Evolutionary conservation across 2,113 vertebrate genomes (phyloP), one percentile per base, ranked within the genome.

Genomic region (Nymphicus hollandicus): DNA sequence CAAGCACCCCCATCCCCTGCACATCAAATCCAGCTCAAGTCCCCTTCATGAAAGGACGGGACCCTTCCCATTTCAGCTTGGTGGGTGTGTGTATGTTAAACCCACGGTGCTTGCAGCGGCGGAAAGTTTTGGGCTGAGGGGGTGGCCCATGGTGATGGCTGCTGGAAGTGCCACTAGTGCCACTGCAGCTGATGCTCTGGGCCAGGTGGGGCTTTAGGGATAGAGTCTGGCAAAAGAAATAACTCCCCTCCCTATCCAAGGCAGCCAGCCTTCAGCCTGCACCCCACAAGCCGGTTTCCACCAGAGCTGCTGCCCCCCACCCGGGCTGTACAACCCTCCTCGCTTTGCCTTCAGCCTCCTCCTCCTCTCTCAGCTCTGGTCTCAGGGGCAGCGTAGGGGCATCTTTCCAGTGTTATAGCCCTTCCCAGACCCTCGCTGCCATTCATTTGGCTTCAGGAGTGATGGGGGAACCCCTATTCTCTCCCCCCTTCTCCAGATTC

Each of bases 1-100:
- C 43, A 31, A 24, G 2, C 46, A 2, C 18, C 25, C 3, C n/a
- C 25, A 2, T 1, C 3, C n/a, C 23, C 1, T 1, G 5, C 35
- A 20, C 69, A 33, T 7, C 47, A n/a, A 55, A 31, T 27, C 6
- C 25, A 16, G 22, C n/a, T 43, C 44, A 8, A 20, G 23, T 47
- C 24, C 11, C 5, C 35, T 64, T 47, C 4, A 0, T 6, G 31
- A 11, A 5, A 7, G 28, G 9, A 23, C 4, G 6, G 33, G 31
- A 71, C 18, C 35, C 9, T 61, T 79, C 56, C 8, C 52, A 1
- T 76, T 41, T 61, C 66, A 16, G 0, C 12, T 31, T 3, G 10
- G 18, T 22, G 16, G 9, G 18, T 4, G 12, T 6, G 10, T 10
- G 31, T 33, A 2, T 70, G 47, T 89, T 28, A 44, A 93, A 76